Base-by-base conservation (phyloP, 1,140 invertebrate genomes). In the Euglossa dilemma region DNA sequence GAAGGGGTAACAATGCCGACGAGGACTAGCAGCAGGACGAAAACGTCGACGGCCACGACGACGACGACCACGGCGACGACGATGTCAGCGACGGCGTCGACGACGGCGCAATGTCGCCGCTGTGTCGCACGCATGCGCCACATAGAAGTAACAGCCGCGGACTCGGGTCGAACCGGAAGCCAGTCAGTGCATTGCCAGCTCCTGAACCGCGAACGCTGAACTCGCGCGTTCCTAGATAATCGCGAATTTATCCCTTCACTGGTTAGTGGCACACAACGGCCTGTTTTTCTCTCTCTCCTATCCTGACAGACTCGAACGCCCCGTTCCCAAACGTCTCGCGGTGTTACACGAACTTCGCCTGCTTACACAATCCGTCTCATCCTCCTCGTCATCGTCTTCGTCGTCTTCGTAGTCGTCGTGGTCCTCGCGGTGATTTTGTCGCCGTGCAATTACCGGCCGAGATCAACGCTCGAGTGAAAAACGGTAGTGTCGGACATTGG, bases 101-200 rank as follows among this genome's bases (percentile, higher is more conserved):
- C 92, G 91, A 85, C 92, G 93, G 91, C 92, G 92, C 93, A 93
- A 86, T 89, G 87, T 88, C 90, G 86, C 87, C 84, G 73, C 83
- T 73, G 76, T 81, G 83, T 84, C 70, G 74, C 83, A 91, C 93
- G 93, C 93, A 93, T 93, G 93, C 93, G 92, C 91, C 83, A 72
- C 87, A 84, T 84, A 78, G 84, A 87, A 91, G 89, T 91, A 87
- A 83, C 89, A 90, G 90, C 92, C 87, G 91, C 90, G 91, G 71
- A 93, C 89, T 92, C 83, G 93, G 93, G 93, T 93, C 93, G 93
- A 94, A 94, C 89, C 92, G 91, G 90, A 91, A 89, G 89, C 75
- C 90, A 84, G 91, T 92, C 93, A 94, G 93, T 94, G 92, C 92
- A 94, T 91, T 92, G 91, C 90, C 91, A 91, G 92, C 91, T 91